A percentile compares a stretch with the other conserved stretches of the same genome.
Evolutionary conservation across 2,888 invertebrate species (phyloP).

Genomic region (Stegophylla sp.): DNA sequence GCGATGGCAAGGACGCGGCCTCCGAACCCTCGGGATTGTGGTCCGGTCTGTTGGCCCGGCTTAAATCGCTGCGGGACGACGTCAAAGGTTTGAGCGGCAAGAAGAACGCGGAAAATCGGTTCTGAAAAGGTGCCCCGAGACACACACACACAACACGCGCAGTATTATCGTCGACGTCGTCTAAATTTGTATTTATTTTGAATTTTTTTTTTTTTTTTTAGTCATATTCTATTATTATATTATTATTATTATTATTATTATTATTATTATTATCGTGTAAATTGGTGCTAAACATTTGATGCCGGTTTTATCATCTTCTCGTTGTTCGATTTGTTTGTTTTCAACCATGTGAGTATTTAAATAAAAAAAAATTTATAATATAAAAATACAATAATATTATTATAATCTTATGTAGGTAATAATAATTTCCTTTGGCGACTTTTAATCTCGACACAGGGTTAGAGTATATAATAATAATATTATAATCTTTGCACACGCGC

Average conservation of each 20-base stretch:
- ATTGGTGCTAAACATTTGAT: constrained; percentile 31
- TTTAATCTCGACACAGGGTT: constrained; percentile 49
- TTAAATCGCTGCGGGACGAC: constrained; percentile 22
- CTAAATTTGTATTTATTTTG: not conserved
- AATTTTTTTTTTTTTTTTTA: constrained; percentile 10
- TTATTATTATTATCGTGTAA: constrained; percentile 1
- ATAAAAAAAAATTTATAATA: not conserved
- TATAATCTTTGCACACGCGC: too few species aligned
- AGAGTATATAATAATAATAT: too few species aligned
- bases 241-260: not conserved
- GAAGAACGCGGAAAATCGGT: not conserved
- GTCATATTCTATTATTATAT: not conserved
- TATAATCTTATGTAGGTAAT: too few species aligned
- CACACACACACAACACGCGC: not conserved
- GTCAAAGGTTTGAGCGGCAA: not conserved
- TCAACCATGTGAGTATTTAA: not conserved
- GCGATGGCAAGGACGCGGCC: not conserved
- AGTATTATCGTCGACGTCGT: constrained; percentile 22
- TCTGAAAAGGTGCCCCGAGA: not conserved
- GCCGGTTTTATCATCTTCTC: constrained; percentile 12
- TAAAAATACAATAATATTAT: too few species aligned
- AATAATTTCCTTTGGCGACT: constrained; percentile 13
- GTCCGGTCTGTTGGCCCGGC: not conserved
- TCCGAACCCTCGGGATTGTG: not conserved
- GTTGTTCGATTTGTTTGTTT: not conserved